Evolutionary conservation across 2,113 vertebrate species (phyloP).

Genomic region (Sturnira hondurensis): DNA sequence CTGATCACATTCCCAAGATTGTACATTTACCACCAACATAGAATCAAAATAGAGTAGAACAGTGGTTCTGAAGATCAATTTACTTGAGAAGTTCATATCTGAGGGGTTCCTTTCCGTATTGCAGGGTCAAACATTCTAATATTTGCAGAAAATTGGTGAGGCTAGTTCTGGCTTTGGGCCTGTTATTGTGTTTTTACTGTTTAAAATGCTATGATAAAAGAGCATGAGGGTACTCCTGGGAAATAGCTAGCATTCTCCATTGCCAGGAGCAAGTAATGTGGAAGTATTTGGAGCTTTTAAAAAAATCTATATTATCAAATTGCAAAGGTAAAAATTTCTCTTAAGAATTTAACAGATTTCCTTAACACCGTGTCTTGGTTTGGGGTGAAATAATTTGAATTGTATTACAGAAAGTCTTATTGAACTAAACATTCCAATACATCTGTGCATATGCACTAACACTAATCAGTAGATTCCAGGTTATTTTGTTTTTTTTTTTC

Average conservation of each 20-base stretch:
- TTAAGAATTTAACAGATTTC: background rate
- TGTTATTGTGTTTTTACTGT: background rate
- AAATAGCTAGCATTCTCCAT: background rate
- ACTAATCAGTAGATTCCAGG: background rate
- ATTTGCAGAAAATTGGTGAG: background rate
- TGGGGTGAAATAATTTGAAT: conserved; percentile 7
- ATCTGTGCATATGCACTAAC: background rate
- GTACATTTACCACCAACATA: background rate
- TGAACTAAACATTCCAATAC: background rate
- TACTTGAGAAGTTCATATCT: background rate
- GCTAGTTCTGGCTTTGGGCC: background rate
- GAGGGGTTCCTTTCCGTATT: background rate
- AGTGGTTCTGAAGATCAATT: background rate
- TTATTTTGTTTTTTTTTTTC: background rate
- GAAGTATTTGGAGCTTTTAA: background rate
- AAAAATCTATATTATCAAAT: background rate
- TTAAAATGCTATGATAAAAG: background rate
- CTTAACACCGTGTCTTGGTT: background rate
- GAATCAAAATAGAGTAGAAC: background rate
- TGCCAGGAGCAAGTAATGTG: background rate
- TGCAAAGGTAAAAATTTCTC: background rate
- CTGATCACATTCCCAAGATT: background rate
- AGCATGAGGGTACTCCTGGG: background rate
- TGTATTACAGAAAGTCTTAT: background rate
- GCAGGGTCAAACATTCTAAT: background rate